These are phyloP conservation scores for Apotomis capreana DNA, from an alignment of 2,888 invertebrate genomes.

Conservation along the genomic window DNA sequence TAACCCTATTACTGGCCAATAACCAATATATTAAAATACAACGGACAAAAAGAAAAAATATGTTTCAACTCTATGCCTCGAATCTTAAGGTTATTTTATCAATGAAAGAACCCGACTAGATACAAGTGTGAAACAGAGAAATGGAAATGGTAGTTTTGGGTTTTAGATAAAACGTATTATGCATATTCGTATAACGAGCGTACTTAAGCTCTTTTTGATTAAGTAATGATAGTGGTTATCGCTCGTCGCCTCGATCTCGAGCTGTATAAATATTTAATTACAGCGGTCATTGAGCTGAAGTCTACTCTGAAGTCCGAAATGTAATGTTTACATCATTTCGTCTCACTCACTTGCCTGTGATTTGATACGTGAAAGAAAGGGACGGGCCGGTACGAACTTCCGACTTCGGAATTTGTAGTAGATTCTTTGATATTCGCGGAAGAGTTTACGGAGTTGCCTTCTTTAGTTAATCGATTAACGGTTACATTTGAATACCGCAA, in stretches of 20 bases:
- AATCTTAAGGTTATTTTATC: not conserved
- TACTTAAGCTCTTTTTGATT: not conserved
- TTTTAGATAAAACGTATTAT: not conserved
- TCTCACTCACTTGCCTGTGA: too few relatives aligned
- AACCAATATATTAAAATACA: not conserved
- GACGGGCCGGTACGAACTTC: too few relatives aligned
- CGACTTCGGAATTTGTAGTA: too few relatives aligned
- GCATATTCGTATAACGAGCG: not conserved
- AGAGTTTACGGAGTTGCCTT: slow-evolving; percentile 38
- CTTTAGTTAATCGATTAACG: slow-evolving; percentile 31
- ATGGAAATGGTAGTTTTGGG: not conserved
- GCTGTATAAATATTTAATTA: slow-evolving; percentile 66
- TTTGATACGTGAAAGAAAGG: too few relatives aligned
- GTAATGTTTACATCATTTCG: too few relatives aligned
- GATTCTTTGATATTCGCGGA: slow-evolving; percentile 49
- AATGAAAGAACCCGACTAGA: not conserved
- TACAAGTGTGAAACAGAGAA: not conserved
- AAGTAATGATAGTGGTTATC: slow-evolving; percentile 44
- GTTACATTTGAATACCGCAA: slow-evolving; percentile 29
- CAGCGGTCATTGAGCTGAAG: slow-evolving; percentile 60
- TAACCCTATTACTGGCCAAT: slow-evolving; percentile 26
- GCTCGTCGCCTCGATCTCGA: slow-evolving; percentile 54
- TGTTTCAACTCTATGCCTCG: not conserved
- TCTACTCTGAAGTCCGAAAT: too few relatives aligned
- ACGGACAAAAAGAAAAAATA: not conserved